Base-by-base conservation (phyloP, 2,113 vertebrate species). In the Perognathus longimembris region DNA sequence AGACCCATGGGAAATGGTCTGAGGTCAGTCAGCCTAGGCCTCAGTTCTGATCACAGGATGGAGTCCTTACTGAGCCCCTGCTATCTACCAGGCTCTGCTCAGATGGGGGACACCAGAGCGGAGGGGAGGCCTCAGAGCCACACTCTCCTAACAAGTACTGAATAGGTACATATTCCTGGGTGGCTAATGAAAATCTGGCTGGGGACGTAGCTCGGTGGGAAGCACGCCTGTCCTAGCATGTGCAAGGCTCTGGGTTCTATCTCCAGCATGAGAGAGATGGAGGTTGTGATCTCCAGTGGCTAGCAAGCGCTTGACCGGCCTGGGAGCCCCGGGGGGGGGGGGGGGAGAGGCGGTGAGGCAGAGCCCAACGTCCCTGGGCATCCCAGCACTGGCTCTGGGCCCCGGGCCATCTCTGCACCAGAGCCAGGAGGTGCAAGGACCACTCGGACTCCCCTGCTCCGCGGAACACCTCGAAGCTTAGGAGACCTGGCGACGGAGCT, bases 101-200 rank as follows among this genome's bases (percentile, higher is more conserved):
- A 18, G 26, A 24, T 21, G 26, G 40, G 71, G n/a, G 34, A 70
- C 85, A 64, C 5, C 5, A 69, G 28, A 85, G 6, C 2, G 17
- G 24, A 42, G 2, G 11, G 79, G 26, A 24, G 32, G 28, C 36
- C 42, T 17, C 50, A 67, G 57, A 22, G 15, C 45, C 59, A 61
- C 59, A 17, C 20, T 75, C 59, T 26, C 21, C 57, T 22, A 17
- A 20, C 3, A 28, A 78, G 24, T 28, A 28, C 0, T 22, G 14
- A 69, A 26, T 36, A 32, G 59, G 15, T 40, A n/a, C 67, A 20
- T 42, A 77, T 45, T 28, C 79, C 38, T 28, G 66, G 24, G 24
- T 87, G 57, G 54, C 14, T 76, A 75, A 38, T 69, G 57, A 63
- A 69, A 74, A 34, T 71, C 82, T 67, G 57, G 36, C 84, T 42